Base-by-base conservation (phyloP, 2,797 vertebrate genomes). In the Halcyon badia region DNA sequence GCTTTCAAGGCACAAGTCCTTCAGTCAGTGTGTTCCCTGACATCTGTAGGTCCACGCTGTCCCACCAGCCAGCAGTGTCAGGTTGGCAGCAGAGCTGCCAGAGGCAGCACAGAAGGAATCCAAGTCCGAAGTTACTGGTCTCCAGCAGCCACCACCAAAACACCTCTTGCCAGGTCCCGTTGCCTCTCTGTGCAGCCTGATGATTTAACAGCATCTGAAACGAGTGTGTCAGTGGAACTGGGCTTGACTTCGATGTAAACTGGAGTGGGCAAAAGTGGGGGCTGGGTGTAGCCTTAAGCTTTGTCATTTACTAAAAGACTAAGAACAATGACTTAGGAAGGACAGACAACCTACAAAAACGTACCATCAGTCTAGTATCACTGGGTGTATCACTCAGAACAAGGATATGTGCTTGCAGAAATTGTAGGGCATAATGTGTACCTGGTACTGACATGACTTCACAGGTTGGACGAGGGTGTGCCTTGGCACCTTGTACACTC, bases 191-290 rank as follows among this genome's bases (percentile, higher is more conserved):
- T 37, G 48, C 16, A 17, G 48, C 57, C 65, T 44, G 33, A 46
- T 52, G 48, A 30, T 62, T 39, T 41, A 48, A 30, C 2, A 10
- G 8, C 11, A 28, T 41, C 42, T 42, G 11, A n/a, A 72, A 44
- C 31, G 37, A 49, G 5, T 0, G 0, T 14, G 37, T 12, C 5
- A 0, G 0, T 51, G 12, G 25, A 64, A 51, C n/a, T 39, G 39
- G 33, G 44, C 46, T 73, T 24, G 30, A 22, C 54, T 57, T 56
- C 14, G 22, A 16, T 20, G 7, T 41, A 42, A 60, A 58, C 44
- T 65, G 48, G 19, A 42, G 20, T 3, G 42, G 26, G 22, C 51
- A 81, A 25, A 88, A 88, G 39, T 11, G 26, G 51, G 26, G 19
- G n/a, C 7, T 57, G 54, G 18, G 42, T 4, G 7, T 33, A 41